Conservation (phyloP, 2,888 invertebrate species). For the Agrochola lota region DNA sequence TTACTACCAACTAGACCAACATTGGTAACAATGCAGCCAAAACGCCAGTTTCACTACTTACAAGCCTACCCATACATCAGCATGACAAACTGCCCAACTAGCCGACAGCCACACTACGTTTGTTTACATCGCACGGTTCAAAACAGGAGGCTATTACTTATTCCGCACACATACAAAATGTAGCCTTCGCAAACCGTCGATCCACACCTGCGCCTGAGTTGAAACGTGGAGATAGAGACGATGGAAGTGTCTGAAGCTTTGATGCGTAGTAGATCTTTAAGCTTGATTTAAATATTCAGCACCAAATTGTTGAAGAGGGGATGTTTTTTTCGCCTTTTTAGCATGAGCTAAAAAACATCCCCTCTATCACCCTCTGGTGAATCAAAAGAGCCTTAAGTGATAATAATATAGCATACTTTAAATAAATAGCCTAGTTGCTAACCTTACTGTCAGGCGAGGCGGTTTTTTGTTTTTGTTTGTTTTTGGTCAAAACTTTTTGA, state of each 20-base stretch:
- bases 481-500: neutral
- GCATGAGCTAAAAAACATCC: no score
- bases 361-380: no score
- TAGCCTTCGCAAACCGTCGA: slow-evolving; percentile 73
- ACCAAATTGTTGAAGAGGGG: neutral
- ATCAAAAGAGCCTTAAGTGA: neutral
- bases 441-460: neutral
- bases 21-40: slow-evolving; percentile 12
- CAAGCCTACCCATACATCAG: slow-evolving; percentile 27
- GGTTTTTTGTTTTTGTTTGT: no score
- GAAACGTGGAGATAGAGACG: slow-evolving; percentile 37
- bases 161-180: slow-evolving; percentile 73
- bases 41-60: slow-evolving; percentile 13
- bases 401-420: no score
- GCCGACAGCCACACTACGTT: slow-evolving; percentile 40
- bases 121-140: slow-evolving; percentile 66
- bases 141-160: slow-evolving; percentile 72
- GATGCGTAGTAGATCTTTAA: neutral
- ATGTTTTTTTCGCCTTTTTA: neutral
- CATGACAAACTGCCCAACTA: slow-evolving; percentile 52
- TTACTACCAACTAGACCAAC: neutral
- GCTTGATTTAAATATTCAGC: neutral
- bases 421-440: neutral
- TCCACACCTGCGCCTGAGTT: slow-evolving; percentile 70
- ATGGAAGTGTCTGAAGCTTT: slow-evolving; percentile 36